Conservation (phyloP, 1,140 invertebrate species). For the Trichonephila clavipes region DNA sequence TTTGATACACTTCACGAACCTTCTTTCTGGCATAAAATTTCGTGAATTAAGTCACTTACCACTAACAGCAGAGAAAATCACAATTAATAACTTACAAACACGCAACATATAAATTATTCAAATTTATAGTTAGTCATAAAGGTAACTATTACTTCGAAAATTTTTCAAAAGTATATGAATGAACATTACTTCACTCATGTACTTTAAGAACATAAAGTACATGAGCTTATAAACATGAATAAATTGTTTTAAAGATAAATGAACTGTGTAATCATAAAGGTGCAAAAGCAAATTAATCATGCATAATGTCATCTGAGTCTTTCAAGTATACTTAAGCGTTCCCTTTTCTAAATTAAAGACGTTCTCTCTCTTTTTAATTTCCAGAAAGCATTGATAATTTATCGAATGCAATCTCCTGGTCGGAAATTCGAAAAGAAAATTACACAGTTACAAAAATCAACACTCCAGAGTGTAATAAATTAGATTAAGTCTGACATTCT, state of each 20-base stretch:
- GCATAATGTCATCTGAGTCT: neutral
- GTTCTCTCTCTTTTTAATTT: neutral
- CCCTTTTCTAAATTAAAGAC: neutral
- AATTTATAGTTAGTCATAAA: too few relatives aligned
- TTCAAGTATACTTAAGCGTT: neutral
- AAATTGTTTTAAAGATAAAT: neutral
- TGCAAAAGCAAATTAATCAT: neutral
- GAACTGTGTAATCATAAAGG: neutral
- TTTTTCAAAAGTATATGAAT: too few relatives aligned
- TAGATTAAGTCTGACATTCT: slow-evolving; percentile 29
- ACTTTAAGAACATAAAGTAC: neutral
- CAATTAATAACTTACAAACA: too few relatives aligned
- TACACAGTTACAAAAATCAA: slow-evolving; percentile 27
- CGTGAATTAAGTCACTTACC: too few relatives aligned
- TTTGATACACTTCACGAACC: too few relatives aligned
- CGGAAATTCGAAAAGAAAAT: neutral
- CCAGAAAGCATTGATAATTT: neutral
- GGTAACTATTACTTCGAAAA: too few relatives aligned
- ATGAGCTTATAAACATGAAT: neutral
- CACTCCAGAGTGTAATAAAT: slow-evolving; percentile 5
- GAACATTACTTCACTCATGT: too few relatives aligned
- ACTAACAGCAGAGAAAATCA: too few relatives aligned
- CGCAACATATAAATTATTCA: too few relatives aligned
- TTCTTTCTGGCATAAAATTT: too few relatives aligned
- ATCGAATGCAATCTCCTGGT: neutral